Percentiles rank a stretch among this genome's conserved stretches.
Conservation (phyloP, 2,797 vertebrate species). For the Lemur catta region DNA sequence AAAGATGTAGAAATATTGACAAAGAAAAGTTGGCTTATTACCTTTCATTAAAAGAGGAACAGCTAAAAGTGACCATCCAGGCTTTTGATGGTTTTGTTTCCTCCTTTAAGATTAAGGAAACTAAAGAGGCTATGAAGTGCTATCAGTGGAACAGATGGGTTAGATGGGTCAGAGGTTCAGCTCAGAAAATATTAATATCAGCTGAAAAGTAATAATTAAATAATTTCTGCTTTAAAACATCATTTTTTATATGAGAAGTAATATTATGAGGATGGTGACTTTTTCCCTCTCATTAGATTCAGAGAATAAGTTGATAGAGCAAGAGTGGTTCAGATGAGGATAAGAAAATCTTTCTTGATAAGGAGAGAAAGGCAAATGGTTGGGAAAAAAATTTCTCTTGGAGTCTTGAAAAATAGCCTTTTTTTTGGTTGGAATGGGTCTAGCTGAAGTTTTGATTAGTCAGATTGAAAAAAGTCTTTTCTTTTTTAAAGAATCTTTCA, state of each 20-base stretch:
- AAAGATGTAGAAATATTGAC: neutral
- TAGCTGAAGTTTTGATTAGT: neutral
- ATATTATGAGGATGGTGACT: neutral
- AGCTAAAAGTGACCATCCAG: neutral
- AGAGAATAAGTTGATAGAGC: neutral
- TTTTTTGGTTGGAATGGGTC: neutral
- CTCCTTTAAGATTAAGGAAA: neutral
- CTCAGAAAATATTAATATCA: neutral
- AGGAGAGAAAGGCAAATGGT: neutral
- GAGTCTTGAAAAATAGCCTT: neutral
- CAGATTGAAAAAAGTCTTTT: neutral
- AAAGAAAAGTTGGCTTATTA: neutral
- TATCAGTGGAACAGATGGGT: neutral
- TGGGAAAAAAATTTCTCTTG: neutral
- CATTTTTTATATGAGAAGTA: neutral
- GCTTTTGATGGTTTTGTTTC: neutral
- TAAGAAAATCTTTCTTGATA: neutral
- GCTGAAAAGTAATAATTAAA: conserved; percentile 28
- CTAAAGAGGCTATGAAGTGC: neutral
- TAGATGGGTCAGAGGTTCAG: neutral
- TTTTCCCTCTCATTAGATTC: neutral
- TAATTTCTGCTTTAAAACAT: neutral
- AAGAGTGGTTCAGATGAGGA: neutral
- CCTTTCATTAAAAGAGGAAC: neutral
- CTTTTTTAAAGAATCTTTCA: neutral